These are phyloP conservation scores for Eupithecia subumbrata DNA, from an alignment of 2,888 invertebrate species.

Conservation along the genomic window DNA sequence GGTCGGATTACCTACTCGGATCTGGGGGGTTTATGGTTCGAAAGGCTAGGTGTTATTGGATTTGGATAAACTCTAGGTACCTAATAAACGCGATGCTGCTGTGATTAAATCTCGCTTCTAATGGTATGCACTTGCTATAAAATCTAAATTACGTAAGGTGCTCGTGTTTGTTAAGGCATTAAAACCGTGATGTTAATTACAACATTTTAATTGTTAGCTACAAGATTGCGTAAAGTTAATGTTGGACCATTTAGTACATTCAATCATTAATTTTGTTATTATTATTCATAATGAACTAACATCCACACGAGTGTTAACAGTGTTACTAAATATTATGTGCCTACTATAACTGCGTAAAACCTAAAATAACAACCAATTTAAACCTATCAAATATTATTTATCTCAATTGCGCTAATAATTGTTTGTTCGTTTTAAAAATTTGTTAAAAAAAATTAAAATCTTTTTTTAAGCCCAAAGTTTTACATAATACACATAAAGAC, in stretches of 20 bases:
- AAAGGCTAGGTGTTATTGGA: constrained; percentile 33
- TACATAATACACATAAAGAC: not conserved
- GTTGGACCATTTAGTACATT: constrained; percentile 35
- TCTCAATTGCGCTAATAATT: not conserved
- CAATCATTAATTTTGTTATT: constrained; percentile 19
- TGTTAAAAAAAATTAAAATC: not conserved
- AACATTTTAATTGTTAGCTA: constrained; percentile 43
- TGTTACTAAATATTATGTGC: not conserved
- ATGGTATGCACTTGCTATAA: constrained; percentile 29
- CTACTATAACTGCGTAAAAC: not conserved
- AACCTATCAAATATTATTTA: no score
- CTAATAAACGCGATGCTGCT: constrained; percentile 30
- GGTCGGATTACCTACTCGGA: constrained; percentile 27
- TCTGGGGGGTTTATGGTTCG: constrained; percentile 24
- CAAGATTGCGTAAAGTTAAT: constrained; percentile 47
- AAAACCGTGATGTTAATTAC: constrained; percentile 46
- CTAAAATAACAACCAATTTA: no score
- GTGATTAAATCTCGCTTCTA: constrained; percentile 35
- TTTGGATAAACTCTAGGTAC: constrained; percentile 25
- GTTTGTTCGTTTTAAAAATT: not conserved
- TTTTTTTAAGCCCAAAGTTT: not conserved
- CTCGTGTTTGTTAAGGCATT: constrained; percentile 36
- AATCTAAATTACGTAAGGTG: constrained; percentile 33
- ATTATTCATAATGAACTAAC: not conserved
- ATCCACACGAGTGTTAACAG: not conserved